A percentile compares a stretch with the other conserved stretches of the same genome.
These are phyloP conservation scores for Enhydra lutris DNA, from an alignment of 2,113 vertebrate genomes.

Conservation along the genomic window DNA sequence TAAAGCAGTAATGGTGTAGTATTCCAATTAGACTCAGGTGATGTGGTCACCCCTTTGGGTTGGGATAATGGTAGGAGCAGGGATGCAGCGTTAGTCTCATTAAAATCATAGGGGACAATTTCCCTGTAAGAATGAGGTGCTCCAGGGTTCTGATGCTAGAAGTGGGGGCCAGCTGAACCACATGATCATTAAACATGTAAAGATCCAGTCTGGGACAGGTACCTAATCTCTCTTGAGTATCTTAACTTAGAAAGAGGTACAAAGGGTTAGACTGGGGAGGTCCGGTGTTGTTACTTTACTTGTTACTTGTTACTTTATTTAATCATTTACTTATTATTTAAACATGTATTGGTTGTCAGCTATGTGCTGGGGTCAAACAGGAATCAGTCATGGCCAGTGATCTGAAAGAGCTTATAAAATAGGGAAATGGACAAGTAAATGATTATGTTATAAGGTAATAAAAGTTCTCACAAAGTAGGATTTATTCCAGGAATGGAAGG, in stretches of 20 bases:
- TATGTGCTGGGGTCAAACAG: not conserved
- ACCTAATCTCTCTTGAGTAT: not conserved
- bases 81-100: not conserved
- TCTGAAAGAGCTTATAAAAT: not conserved
- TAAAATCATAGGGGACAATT: not conserved
- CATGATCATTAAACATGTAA: not conserved
- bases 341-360: not conserved
- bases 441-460: not conserved
- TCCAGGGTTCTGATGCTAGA: not conserved
- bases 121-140: not conserved
- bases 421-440: not conserved
- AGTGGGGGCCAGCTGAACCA: not conserved
- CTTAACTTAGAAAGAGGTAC: not conserved
- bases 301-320: not conserved
- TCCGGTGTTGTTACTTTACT: not conserved
- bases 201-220: not conserved
- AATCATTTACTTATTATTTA: not conserved
- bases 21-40: not conserved
- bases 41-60: not conserved
- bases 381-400: not conserved
- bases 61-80: not conserved
- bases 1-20: not conserved
- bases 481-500: conserved; percentile 11
- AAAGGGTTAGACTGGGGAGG: not conserved
- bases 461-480: not conserved